Evolutionary conservation across 2,113 vertebrate species (phyloP).

Genomic region (Ctenomys sociabilis): DNA sequence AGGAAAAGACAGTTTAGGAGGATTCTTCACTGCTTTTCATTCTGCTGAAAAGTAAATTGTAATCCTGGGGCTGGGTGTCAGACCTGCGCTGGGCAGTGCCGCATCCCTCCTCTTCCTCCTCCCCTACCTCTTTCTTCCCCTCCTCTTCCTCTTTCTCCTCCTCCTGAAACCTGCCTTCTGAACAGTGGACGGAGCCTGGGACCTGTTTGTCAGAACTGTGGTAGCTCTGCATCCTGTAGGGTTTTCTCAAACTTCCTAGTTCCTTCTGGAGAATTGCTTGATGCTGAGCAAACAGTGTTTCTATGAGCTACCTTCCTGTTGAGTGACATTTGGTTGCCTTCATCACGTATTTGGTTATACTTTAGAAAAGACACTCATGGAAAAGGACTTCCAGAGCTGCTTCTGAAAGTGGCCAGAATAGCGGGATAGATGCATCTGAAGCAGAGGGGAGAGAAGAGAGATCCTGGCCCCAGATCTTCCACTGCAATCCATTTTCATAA

Average conservation of each 20-base stretch:
- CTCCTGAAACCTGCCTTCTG: neutral
- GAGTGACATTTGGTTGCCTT: neutral
- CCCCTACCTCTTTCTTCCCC: too few relatives aligned
- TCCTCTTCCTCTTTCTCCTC: too few relatives aligned
- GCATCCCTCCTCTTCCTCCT: too few relatives aligned
- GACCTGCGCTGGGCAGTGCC: neutral
- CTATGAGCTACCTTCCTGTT: neutral
- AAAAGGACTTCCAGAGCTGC: neutral
- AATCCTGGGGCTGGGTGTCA: neutral
- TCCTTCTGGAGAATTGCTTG: neutral
- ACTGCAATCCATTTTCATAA: neutral
- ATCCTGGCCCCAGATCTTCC: too few relatives aligned
- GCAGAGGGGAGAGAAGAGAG: neutral
- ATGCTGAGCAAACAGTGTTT: neutral
- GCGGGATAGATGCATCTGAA: neutral
- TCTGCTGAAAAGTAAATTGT: neutral
- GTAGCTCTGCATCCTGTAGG: neutral
- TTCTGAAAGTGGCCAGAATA: neutral
- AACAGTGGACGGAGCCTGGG: neutral
- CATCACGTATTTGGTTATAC: neutral
- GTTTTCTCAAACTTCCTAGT: neutral
- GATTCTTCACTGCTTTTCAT: neutral
- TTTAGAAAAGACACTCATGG: neutral
- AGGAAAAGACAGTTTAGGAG: too few relatives aligned
- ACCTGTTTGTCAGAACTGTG: neutral